Evolutionary conservation across 2,113 vertebrate genomes (phyloP).

Genomic region (Cettia cetti): DNA sequence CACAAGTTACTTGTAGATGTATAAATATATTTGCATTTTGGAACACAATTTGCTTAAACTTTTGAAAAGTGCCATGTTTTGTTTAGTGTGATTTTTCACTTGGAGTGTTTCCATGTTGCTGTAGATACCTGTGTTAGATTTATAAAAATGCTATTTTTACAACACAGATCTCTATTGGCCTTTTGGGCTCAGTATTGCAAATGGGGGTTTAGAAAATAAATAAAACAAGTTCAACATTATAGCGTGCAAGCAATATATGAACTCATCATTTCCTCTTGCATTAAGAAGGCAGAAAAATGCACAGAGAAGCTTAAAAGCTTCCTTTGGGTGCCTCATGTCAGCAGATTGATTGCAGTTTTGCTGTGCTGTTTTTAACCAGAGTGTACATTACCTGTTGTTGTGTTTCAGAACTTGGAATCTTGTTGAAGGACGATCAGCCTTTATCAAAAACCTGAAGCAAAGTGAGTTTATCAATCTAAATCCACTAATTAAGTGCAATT

Average conservation of each 20-base stretch:
- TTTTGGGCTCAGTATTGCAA: not conserved
- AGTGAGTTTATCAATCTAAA: constrained; percentile 77
- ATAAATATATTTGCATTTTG: not conserved
- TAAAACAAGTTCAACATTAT: not conserved
- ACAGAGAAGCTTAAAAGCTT: constrained; percentile 5
- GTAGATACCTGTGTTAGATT: not conserved
- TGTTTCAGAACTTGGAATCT: constrained; percentile 96
- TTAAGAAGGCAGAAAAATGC: not conserved
- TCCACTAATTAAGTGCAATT: not conserved
- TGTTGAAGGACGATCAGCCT: constrained; percentile 89
- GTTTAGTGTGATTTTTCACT: not conserved
- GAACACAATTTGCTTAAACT: not conserved
- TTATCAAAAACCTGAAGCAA: constrained; percentile 95
- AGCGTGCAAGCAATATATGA: not conserved
- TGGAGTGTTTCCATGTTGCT: not conserved
- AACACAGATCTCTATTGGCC: not conserved
- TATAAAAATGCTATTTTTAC: not conserved
- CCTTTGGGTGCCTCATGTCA: not conserved
- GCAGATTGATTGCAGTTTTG: not conserved
- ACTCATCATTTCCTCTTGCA: not conserved
- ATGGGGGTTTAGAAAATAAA: not conserved
- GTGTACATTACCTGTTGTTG: not conserved
- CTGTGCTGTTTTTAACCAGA: not conserved
- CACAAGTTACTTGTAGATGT: not conserved
- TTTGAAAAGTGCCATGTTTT: not conserved